These are phyloP conservation scores for Rhysida immarginata DNA, from an alignment of 1,140 invertebrate species.

Conservation along the genomic window DNA sequence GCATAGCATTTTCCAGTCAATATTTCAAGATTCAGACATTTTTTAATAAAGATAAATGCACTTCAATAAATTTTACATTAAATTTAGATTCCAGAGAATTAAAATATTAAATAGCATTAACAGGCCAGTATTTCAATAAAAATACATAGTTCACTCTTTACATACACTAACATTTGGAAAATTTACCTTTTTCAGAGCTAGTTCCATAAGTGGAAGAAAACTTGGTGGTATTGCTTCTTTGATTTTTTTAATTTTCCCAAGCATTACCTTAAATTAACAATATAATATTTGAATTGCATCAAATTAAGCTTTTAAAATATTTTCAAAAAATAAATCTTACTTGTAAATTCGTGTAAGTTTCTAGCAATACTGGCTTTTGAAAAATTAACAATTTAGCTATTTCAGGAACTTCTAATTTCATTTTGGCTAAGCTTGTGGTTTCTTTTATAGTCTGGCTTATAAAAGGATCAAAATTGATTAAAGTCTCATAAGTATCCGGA, in stretches of 20 bases:
- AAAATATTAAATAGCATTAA: no score
- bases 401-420: background rate
- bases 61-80: no score
- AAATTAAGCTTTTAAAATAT: background rate
- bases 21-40: no score
- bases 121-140: no score
- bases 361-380: no score
- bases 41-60: no score
- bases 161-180: no score
- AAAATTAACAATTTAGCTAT: background rate
- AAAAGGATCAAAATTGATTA: slow-evolving; percentile 6
- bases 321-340: background rate
- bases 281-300: background rate
- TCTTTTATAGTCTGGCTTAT: background rate
- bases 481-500: background rate
- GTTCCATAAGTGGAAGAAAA: background rate
- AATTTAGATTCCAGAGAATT: no score
- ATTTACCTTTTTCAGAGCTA: slow-evolving; percentile 1
- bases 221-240: background rate
- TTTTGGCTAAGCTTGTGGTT: background rate
- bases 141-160: no score
- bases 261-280: background rate
- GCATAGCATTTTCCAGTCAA: no score
- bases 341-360: no score
- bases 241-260: background rate